Base-by-base conservation (phyloP, 2,888 invertebrate genomes). In the Aromia moschata region DNA sequence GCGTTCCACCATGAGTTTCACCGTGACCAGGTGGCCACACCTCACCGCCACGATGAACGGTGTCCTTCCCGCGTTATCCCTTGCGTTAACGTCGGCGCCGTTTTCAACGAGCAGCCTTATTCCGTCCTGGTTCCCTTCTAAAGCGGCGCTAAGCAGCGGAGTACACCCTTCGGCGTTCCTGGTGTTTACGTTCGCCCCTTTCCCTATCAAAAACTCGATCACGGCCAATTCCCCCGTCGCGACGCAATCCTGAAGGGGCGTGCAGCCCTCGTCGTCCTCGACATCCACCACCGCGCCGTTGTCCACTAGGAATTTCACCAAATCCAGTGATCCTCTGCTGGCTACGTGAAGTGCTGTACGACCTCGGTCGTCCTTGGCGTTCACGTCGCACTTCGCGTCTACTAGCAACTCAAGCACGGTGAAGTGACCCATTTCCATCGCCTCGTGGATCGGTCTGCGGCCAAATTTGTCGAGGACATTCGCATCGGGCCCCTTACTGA, bases 1-100 rank as follows among this genome's bases (percentile, higher is more conserved):
- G 17, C 3, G 3, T 17, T 15, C 41, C 14, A 17, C 7, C 3
- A 41, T 10, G 7, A 17, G 17, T n/a, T 15, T 17, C n/a, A 17
- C 17, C n/a, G n/a, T 17, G 1, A 17, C 41, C 18, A 15, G 2
- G 2, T 14, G 11, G 9, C 15, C 3, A 4, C 14, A 3, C 17
- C 2, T 46, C 38, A 58, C 51, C 20, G 70, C 70, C n/a, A n/a
- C 38, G 66, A 67, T 64, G 33, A 72, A 49, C 37, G 73, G 66
- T 17, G 64, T 63, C n/a, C 37, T 12, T 25, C 62, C 65, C 4
- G 51, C 31, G 5, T 36, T 14, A 41, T 62, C 56, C 52, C 16
- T 56, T 11, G 41, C 62, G 52, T 70, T 64, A 17, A 62, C 43
- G 40, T 68, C 41, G 5, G 62, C 63, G 5, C 44, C 53, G 20